Conservation (phyloP, 1,140 invertebrate genomes). For the Elysia chlorotica region DNA sequence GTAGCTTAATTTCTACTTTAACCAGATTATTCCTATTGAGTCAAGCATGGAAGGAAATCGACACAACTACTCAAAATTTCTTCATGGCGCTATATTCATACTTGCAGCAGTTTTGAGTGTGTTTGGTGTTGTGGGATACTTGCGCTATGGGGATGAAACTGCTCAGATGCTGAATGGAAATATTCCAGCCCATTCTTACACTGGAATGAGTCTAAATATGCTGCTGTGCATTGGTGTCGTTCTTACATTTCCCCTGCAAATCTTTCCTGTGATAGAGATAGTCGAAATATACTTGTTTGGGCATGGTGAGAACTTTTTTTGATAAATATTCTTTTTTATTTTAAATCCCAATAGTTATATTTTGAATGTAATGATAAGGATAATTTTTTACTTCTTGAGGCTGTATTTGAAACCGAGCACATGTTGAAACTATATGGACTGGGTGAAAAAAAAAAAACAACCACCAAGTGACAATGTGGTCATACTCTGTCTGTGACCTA, state of each 20-base stretch:
- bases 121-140: slow-evolving; percentile 57
- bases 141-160: slow-evolving; percentile 45
- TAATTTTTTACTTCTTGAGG: too few relatives aligned
- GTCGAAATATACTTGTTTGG: slow-evolving; percentile 48
- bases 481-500: too few relatives aligned
- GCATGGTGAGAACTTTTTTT: too few relatives aligned
- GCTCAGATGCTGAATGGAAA: slow-evolving; percentile 56
- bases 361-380: too few relatives aligned
- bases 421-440: too few relatives aligned
- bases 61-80: slow-evolving; percentile 49
- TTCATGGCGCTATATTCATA: slow-evolving; percentile 45
- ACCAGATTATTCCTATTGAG: slow-evolving; percentile 58
- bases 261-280: slow-evolving; percentile 56
- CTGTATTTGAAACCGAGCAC: too few relatives aligned
- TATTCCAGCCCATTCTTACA: slow-evolving; percentile 32
- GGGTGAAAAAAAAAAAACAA: too few relatives aligned
- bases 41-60: slow-evolving; percentile 59
- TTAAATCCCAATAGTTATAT: too few relatives aligned
- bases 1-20: too few relatives aligned
- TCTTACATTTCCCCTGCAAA: slow-evolving; percentile 56
- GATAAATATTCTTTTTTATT: too few relatives aligned
- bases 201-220: slow-evolving; percentile 44
- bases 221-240: slow-evolving; percentile 51
- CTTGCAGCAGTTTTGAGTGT: slow-evolving; percentile 35
- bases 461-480: too few relatives aligned